These are phyloP conservation scores for Passer montanus DNA, from an alignment of 2,113 vertebrate genomes.

Conservation along the genomic window DNA sequence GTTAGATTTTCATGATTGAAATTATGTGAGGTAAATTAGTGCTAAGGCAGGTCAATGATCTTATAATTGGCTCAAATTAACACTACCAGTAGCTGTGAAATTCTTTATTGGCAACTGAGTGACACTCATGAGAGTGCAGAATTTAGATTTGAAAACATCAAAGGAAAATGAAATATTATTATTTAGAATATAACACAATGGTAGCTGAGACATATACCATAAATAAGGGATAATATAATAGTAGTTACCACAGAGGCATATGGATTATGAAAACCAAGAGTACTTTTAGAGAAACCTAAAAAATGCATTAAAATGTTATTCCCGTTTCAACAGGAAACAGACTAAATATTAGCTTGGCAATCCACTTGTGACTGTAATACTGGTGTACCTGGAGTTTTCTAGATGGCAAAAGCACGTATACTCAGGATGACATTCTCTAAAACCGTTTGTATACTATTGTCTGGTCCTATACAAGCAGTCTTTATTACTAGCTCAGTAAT, in stretches of 20 bases:
- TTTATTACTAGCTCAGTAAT: not conserved
- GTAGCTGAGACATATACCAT: not conserved
- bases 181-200: not conserved
- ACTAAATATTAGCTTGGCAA: not conserved
- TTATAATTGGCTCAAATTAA: slow-evolving; percentile 20
- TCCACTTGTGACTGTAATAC: not conserved
- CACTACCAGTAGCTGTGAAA: not conserved
- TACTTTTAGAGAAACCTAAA: not conserved
- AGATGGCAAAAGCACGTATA: not conserved
- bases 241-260: not conserved
- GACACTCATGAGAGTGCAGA: not conserved
- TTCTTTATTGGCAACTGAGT: not conserved
- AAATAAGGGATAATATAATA: not conserved
- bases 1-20: not conserved
- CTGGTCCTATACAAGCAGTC: not conserved
- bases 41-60: not conserved
- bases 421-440: not conserved
- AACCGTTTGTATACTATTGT: rapidly evolving
- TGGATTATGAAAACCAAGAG: not conserved
- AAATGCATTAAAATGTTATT: not conserved
- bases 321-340: not conserved
- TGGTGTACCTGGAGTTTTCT: not conserved
- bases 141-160: not conserved
- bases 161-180: not conserved
- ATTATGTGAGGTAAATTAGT: not conserved